These are phyloP conservation scores for Paralichthys olivaceus DNA, from an alignment of 2,113 vertebrate genomes.

Conservation along the genomic window DNA sequence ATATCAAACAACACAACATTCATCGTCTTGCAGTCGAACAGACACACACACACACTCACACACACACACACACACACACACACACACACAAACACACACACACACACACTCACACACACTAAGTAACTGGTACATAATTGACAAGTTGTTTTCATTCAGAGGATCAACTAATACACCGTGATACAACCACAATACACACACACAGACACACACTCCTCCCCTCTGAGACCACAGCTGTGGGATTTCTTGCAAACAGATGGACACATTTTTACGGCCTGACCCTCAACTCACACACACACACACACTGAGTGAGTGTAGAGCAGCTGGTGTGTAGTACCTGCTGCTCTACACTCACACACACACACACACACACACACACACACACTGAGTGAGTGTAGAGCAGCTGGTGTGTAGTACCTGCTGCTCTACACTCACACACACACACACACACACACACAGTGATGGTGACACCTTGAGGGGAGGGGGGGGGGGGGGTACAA, in stretches of 20 bases:
- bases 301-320: constrained; percentile 46
- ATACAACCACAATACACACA: constrained; percentile 19
- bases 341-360: background rate
- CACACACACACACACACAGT: too few species aligned
- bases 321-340: constrained; percentile 57
- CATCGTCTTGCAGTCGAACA: background rate
- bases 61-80: background rate
- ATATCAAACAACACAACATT: background rate
- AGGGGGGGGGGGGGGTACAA: too few species aligned
- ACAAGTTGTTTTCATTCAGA: background rate
- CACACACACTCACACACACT: background rate
- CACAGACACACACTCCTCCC: constrained; percentile 24
- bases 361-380: too few species aligned
- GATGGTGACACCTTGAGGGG: too few species aligned
- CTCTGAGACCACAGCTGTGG: constrained; percentile 55
- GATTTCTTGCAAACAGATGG: constrained; percentile 59
- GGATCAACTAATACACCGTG: constrained; percentile 27
- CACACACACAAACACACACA: background rate
- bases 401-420: too few species aligned
- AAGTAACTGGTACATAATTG: constrained; percentile 1
- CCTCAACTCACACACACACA: constrained; percentile 21
- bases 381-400: too few species aligned
- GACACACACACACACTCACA: too few species aligned
- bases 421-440: too few species aligned
- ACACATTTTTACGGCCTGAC: constrained; percentile 47